Conservation (phyloP, 23 tunicate genomes). For the Corella eumyota region DNA sequence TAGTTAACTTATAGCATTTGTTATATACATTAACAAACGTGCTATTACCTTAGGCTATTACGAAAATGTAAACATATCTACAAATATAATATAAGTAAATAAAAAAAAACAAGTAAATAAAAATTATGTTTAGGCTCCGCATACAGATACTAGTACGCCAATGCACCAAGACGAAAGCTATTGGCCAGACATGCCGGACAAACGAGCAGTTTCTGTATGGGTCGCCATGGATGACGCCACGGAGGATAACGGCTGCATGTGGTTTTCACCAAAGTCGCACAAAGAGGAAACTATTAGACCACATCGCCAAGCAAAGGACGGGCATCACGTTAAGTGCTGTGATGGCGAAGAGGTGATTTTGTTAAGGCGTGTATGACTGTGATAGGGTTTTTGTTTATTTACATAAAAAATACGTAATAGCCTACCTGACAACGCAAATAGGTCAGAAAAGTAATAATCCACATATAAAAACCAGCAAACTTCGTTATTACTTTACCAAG, state of each 20-base stretch:
- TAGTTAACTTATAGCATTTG: neutral
- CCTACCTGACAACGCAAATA: neutral
- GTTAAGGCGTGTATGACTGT: neutral
- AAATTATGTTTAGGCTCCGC: constrained; percentile 45
- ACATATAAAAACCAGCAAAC: too few relatives aligned
- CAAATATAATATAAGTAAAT: neutral
- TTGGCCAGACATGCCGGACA: constrained; percentile 70
- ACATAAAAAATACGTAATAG: neutral
- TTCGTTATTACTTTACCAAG: too few relatives aligned
- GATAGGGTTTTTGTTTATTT: neutral
- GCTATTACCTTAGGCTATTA: neutral
- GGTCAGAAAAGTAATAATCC: too few relatives aligned
- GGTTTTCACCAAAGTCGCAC: constrained; percentile 61
- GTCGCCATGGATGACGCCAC: constrained; percentile 60
- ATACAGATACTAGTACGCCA: constrained; percentile 57
- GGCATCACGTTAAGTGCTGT: constrained; percentile 56
- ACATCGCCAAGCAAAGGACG: constrained; percentile 30
- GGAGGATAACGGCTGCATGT: constrained; percentile 68
- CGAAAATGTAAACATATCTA: neutral
- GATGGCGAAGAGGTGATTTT: constrained; percentile 48
- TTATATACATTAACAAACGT: neutral
- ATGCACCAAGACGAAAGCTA: constrained; percentile 72
- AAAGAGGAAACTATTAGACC: constrained; percentile 16
- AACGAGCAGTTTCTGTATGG: constrained; percentile 66
- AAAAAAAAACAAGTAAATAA: too few relatives aligned